A percentile compares a stretch with the other conserved stretches of the same genome.
Conservation (phyloP, 2,888 invertebrate species). For the Caenorhabditis afra region DNA sequence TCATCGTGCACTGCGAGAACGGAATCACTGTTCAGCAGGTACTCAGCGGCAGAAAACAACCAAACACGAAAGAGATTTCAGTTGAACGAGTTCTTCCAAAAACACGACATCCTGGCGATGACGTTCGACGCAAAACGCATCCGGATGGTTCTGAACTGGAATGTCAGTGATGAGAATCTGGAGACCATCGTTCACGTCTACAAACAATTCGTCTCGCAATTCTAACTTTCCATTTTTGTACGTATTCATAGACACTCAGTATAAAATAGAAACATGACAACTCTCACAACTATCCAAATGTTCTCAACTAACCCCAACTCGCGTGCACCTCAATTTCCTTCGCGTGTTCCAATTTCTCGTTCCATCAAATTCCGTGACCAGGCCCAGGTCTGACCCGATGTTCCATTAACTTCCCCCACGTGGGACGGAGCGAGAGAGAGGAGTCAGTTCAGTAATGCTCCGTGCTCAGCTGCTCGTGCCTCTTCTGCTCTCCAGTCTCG, state of each 20-base stretch:
- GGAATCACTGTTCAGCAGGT: conserved; percentile 63
- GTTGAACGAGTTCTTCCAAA: conserved; percentile 65
- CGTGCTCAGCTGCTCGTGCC: background rate
- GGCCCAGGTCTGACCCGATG: no score
- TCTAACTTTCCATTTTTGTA: conserved; percentile 22
- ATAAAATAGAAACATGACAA: background rate
- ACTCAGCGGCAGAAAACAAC: background rate
- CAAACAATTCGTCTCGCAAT: conserved; percentile 45
- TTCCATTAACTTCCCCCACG: no score
- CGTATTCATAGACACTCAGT: no score
- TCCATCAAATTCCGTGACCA: no score
- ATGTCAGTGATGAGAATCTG: conserved; percentile 67
- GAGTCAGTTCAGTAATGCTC: no score
- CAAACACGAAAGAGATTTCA: background rate
- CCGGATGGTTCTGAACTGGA: conserved; percentile 71
- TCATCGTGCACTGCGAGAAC: conserved; percentile 68
- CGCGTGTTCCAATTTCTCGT: no score
- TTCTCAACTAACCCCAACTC: no score
- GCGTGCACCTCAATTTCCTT: no score
- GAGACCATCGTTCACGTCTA: conserved; percentile 62
- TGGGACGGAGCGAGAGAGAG: no score
- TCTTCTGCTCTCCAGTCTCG: conserved; percentile 3
- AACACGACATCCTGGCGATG: conserved; percentile 70
- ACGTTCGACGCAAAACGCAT: conserved; percentile 71
- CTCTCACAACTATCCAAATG: no score